A percentile compares a stretch with the other conserved stretches of the same genome.
Conservation (phyloP, 2,888 invertebrate genomes). For the Drosophila merina region DNA sequence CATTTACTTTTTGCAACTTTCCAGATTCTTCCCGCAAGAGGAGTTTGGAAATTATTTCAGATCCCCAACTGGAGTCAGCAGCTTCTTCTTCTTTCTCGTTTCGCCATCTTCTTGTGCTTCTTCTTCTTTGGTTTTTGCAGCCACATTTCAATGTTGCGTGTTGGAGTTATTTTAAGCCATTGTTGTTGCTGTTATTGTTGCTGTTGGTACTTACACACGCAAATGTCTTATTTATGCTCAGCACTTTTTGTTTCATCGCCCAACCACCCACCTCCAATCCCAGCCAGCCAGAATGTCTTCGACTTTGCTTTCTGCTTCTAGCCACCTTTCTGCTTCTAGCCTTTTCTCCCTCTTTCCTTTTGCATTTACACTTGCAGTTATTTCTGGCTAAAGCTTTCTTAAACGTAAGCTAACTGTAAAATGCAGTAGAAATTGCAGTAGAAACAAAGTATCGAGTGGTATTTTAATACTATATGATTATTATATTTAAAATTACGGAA, state of each 20-base stretch:
- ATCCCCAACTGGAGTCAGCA: conserved; percentile 30
- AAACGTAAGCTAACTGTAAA: conserved; percentile 20
- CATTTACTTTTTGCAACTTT: conserved; percentile 56
- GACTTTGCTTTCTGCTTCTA: conserved; percentile 60
- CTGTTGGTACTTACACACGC: conserved; percentile 70
- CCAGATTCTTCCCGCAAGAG: conserved; percentile 49
- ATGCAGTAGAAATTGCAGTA: conserved; percentile 4
- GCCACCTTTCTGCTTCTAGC: not conserved
- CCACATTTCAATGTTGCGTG: conserved; percentile 79
- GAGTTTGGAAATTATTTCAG: conserved; percentile 71
- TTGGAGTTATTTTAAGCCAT: conserved; percentile 69
- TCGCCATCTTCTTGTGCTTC: conserved; percentile 10
- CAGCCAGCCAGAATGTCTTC: conserved; percentile 42
- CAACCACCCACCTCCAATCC: conserved; percentile 47
- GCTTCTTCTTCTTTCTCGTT: conserved; percentile 15
- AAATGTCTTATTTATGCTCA: conserved; percentile 79
- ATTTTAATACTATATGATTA: not conserved
- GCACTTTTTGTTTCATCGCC: conserved; percentile 64
- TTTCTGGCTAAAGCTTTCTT: conserved; percentile 58
- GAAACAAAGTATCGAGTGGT: not conserved
- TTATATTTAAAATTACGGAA: not conserved
- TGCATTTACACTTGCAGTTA: conserved; percentile 35
- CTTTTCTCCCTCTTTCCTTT: not conserved
- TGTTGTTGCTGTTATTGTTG: conserved; percentile 29
- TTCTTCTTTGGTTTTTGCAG: conserved; percentile 32